phyloP scores from a whole-genome alignment of 2,113 vertebrate genomes.

The Cyanocitta stelleri region DNA sequence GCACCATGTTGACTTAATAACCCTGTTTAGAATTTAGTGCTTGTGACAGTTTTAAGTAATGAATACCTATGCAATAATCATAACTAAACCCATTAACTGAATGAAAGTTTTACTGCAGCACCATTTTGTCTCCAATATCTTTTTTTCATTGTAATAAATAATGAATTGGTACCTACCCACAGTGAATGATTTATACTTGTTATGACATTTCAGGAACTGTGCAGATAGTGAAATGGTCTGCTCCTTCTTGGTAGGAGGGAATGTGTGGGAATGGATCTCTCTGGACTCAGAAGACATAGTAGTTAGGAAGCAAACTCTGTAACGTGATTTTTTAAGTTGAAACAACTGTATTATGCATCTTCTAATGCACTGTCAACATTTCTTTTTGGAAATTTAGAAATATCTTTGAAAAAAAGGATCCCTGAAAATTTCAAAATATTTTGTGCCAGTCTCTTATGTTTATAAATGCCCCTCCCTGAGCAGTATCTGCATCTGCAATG shows the following conservation, averaged over 20 bases:
- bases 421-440: background rate
- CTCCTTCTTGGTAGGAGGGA: background rate
- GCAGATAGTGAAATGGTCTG: background rate
- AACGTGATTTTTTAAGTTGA: background rate
- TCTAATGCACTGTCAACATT: background rate
- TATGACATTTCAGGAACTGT: background rate
- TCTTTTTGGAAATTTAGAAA: background rate
- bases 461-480: background rate
- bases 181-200: constrained; percentile 16
- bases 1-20: background rate
- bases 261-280: background rate
- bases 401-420: background rate
- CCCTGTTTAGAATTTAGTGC: background rate
- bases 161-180: background rate
- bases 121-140: background rate
- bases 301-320: background rate
- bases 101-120: background rate
- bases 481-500: background rate
- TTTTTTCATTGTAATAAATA: constrained; percentile 36
- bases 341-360: background rate
- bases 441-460: background rate
- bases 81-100: constrained; percentile 17
- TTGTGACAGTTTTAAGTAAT: background rate
- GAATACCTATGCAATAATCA: background rate
- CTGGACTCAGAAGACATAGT: background rate